Evolutionary conservation across 1,140 invertebrate species (phyloP).

Genomic region (Venturia canescens): DNA sequence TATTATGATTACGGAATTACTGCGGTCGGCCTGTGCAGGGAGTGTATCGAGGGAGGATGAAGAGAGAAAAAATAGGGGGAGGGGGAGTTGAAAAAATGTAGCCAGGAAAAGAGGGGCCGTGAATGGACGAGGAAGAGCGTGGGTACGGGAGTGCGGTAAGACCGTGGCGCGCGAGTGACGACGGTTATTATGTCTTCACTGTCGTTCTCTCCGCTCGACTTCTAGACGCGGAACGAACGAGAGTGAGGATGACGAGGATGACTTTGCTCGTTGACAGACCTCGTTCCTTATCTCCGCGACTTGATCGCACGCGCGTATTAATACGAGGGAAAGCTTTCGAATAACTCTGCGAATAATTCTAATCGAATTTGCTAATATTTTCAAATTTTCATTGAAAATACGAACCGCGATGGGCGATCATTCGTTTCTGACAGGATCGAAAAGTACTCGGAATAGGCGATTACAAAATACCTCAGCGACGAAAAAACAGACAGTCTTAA

Average conservation of each 20-base stretch:
- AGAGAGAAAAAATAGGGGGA: background rate
- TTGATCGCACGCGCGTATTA: background rate
- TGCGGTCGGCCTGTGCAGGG: slow-evolving; percentile 1
- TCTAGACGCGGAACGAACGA: slow-evolving; percentile 33
- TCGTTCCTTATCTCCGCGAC: background rate
- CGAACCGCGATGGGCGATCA: too few species aligned
- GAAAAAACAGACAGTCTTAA: too few species aligned
- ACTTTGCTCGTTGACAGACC: slow-evolving; percentile 52
- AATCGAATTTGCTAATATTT: too few species aligned
- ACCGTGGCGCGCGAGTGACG: slow-evolving; percentile 35
- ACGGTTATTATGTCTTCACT: slow-evolving; percentile 68
- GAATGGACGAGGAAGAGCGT: background rate
- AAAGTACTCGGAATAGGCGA: too few species aligned
- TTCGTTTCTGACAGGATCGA: too few species aligned
- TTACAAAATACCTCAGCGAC: too few species aligned
- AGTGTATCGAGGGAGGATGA: slow-evolving; percentile 1
- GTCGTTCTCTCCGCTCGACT: slow-evolving; percentile 55
- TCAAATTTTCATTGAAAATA: too few species aligned
- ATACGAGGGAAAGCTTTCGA: background rate
- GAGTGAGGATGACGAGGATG: slow-evolving; percentile 56
- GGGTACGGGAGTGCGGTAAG: slow-evolving; percentile 1
- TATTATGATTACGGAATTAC: slow-evolving; percentile 18
- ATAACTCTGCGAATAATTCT: too few species aligned
- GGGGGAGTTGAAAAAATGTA: background rate
- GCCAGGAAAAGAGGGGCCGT: background rate